Evolutionary conservation across 2,888 invertebrate species (phyloP), one percentile per base, ranked within the genome.

Genomic region (Sarcophaga rosellei): DNA sequence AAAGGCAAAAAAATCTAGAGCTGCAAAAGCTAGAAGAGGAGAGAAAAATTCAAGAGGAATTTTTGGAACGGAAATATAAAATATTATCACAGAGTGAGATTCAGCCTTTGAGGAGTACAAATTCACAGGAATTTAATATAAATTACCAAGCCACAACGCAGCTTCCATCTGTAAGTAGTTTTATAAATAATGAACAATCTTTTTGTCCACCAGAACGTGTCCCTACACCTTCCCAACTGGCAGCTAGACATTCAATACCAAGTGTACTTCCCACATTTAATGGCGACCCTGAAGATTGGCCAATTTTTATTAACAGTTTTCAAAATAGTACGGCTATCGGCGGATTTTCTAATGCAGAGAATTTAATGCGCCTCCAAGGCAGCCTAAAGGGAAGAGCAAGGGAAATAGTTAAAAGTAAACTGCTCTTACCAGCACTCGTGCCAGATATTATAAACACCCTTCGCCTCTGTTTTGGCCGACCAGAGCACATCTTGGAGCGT

Each of bases 231-330:
- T 15, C 62, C n/a, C 77, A 83, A n/a, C 25, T 83, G 21, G 61
- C 77, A n/a, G 73, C 73, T 4, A 73, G 73, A 15, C 47, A 45
- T 8, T 11, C 65, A 3, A 12, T 82, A 15, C 61, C 65, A 6
- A 20, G 59, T 12, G 63, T 63, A 6, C 69, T 75, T 5, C 63
- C 81, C 10, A 4, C 66, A 20, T 77, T 82, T 35, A 73, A 15
- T 17, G 77, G 77, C 4, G 76, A 82, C 5, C 81, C 76, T 12
- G 72, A 76, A 5, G 75, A 81, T 0, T 81, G 70, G 63, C 81
- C 72, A 10, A 53, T 72, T 35, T 79, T 79, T 15, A 65, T 82
- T 2, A 72, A 17, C 20, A 83, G 73, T n/a, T 83, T 73, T n/a
- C 20, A 73, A 20, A 83, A 78, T n/a, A 83, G 66, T n/a, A 83